Evolutionary conservation across 2,113 vertebrate species (phyloP).

Genomic region (Myrmecobius fasciatus): DNA sequence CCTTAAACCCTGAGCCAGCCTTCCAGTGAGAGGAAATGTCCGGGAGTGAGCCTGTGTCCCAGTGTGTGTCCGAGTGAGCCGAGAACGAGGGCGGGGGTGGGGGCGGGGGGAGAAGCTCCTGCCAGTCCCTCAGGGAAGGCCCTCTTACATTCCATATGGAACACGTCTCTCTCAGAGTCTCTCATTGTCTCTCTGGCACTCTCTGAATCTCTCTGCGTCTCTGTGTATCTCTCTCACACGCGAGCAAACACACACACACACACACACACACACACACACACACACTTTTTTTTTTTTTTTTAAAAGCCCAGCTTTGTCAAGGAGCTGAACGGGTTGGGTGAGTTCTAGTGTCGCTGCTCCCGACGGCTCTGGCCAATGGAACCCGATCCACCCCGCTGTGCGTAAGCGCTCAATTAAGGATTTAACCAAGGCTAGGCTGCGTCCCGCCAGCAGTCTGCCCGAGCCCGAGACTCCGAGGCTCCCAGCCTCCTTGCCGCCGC

Average conservation of each 20-base stretch:
- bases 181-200: neutral
- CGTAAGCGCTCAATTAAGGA: conserved; percentile 99
- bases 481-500: conserved; percentile 72
- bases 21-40: neutral
- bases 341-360: conserved; percentile 94
- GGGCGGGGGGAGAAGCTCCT: neutral
- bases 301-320: conserved; percentile 84
- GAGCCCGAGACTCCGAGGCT: conserved; percentile 84
- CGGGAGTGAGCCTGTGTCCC: no score
- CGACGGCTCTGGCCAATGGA: conserved; percentile 97
- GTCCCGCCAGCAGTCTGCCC: conserved; percentile 94
- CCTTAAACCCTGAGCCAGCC: neutral
- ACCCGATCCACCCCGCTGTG: conserved; percentile 99
- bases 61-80: neutral
- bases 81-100: no score
- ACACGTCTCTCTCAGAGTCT: neutral
- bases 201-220: neutral
- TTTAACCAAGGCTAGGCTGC: conserved; percentile 99
- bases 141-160: neutral
- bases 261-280: neutral
- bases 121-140: neutral
- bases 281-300: neutral
- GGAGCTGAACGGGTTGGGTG: conserved; percentile 93
- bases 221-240: no score
- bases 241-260: neutral